phyloP scores from a whole-genome alignment of 2,113 vertebrate species.

The Rynchops niger region DNA sequence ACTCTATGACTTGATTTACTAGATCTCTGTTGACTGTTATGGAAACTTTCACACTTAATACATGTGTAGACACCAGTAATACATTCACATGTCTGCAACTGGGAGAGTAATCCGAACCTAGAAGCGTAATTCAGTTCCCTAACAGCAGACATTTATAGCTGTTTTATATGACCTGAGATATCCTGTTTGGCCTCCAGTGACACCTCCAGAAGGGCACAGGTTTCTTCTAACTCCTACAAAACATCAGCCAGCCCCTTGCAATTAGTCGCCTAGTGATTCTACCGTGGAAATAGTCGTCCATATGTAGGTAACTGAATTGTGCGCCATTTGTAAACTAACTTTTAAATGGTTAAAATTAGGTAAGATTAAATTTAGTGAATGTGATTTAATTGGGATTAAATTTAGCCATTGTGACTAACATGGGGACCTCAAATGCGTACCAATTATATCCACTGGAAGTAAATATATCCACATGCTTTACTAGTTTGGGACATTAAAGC shows the following conservation, averaged over 20 bases:
- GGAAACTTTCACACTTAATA: neutral
- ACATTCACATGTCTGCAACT: neutral
- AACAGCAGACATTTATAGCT: neutral
- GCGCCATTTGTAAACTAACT: neutral
- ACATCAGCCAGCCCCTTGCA: neutral
- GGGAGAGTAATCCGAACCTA: neutral
- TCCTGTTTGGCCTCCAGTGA: neutral
- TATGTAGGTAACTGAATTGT: neutral
- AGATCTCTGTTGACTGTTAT: neutral
- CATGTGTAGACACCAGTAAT: neutral
- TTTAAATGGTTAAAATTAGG: neutral
- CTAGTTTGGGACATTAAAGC: neutral
- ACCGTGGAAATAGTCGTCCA: neutral
- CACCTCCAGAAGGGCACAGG: neutral
- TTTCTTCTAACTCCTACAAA: neutral
- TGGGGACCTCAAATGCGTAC: neutral
- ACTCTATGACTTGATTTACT: neutral
- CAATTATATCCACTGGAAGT: neutral
- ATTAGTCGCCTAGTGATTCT: neutral
- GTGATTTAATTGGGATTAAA: neutral
- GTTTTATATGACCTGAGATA: neutral
- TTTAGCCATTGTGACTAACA: neutral
- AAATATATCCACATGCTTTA: neutral
- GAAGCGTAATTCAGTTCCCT: neutral
- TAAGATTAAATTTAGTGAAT: neutral